Evolutionary conservation across 2,797 vertebrate genomes (phyloP).

Genomic region (Pogonophryne albipinna): DNA sequence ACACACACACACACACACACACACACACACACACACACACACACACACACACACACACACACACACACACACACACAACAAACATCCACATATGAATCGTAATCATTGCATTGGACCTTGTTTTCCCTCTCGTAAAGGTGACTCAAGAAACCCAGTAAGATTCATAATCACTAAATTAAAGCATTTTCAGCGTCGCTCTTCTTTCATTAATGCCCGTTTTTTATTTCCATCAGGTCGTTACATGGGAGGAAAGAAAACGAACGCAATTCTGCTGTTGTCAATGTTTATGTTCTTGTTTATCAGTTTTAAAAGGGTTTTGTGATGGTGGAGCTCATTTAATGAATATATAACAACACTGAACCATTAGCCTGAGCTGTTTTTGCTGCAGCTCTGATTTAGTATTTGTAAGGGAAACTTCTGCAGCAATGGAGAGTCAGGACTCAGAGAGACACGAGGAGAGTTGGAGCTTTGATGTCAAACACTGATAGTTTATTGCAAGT

Average conservation of each 20-base stretch:
- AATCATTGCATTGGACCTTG: constrained; percentile 63
- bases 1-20: constrained; percentile 28
- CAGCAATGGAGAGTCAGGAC: no score
- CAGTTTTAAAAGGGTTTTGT: constrained; percentile 36
- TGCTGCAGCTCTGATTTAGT: constrained; percentile 19
- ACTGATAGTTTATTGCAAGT: no score
- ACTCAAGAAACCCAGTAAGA: constrained; percentile 37
- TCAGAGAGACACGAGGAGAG: no score
- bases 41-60: constrained; percentile 5
- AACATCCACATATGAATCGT: constrained; percentile 55
- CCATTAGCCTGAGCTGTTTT: constrained; percentile 20
- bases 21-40: constrained; percentile 24
- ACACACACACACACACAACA: constrained; percentile 37
- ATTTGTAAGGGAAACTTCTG: no score
- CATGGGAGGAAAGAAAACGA: constrained; percentile 15
- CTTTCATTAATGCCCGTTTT: background rate
- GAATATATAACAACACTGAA: constrained; percentile 42
- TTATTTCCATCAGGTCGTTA: constrained; percentile 32
- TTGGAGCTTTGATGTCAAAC: no score
- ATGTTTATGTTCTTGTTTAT: constrained; percentile 55
- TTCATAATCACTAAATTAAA: constrained; percentile 70
- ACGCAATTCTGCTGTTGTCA: constrained; percentile 28
- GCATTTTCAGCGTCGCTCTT: constrained; percentile 14
- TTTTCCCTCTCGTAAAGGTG: constrained; percentile 47
- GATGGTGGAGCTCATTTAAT: constrained; percentile 38